Evolutionary conservation across 1,140 invertebrate species (phyloP), one percentile per base, ranked within the genome.

Genomic region (Melanaphis sacchari): DNA sequence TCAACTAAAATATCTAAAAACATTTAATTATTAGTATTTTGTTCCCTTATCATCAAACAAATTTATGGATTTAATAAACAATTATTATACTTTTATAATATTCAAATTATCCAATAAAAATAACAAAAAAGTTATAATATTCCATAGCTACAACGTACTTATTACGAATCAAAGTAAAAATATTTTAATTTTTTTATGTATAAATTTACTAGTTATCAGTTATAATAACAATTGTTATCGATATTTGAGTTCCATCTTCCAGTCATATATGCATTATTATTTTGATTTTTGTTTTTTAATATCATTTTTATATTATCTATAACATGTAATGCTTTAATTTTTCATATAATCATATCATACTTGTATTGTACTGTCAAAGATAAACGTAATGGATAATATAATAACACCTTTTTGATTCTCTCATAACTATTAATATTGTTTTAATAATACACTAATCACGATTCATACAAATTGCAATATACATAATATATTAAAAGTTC

Each of bases 51-150:
- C 3, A 41, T 41, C 26, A 84, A 84, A 15, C 31, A 66, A 76
- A 54, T 18, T 5, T 1, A 76, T 76, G 31, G 15, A n/a, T 36
- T 76, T n/a, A 76, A 76, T n/a, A 76, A 18, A 76, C 11, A n/a
- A 76, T 76, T n/a, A 76, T 76, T 76, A 76, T 76, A 76, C 15
- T 76, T 76, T n/a, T n/a, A n/a, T n/a, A 66, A n/a, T n/a, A n/a
- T n/a, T n/a, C 36, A 76, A 76, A 21, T n/a, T 21, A 36, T 24
- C 6, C 0, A 76, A n/a, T 66, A 66, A 76, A 15, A 76, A n/a
- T 15, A 66, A 66, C 6, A 66, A 66, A 84, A 40, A 26, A 82
- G 18, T 22, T 36, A 24, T 82, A 8, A 38, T 22, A 38, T 82
- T 38, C 15, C 15, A 15, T 36, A 18, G 18, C 15, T 36, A n/a